Evolutionary conservation across 2,113 vertebrate genomes (phyloP).

Genomic region (Grallaria varia): DNA sequence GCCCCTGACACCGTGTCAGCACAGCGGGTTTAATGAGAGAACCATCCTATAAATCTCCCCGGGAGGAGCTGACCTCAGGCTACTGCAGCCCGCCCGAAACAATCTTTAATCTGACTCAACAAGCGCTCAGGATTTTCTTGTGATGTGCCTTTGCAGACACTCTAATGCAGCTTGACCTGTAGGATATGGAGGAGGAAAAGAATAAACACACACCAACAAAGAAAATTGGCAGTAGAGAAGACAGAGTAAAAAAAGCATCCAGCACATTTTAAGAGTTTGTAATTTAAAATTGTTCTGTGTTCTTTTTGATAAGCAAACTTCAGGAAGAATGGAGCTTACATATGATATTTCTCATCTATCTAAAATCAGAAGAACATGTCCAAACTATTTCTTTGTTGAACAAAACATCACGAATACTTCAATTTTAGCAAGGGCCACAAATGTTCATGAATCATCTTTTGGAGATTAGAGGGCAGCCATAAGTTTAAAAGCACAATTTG

Average conservation of each 20-base stretch:
- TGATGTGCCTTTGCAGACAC: neutral
- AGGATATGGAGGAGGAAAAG: neutral
- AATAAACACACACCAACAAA: neutral
- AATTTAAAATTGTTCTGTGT: neutral
- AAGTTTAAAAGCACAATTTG: neutral
- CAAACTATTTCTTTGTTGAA: neutral
- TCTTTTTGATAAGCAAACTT: neutral
- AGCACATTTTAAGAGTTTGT: neutral
- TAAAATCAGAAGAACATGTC: neutral
- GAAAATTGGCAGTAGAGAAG: neutral
- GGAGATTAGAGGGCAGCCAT: neutral
- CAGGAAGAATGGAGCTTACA: neutral
- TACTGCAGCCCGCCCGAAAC: neutral
- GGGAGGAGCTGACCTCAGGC: neutral
- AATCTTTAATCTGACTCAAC: conserved; percentile 9
- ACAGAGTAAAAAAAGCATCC: neutral
- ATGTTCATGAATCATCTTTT: neutral
- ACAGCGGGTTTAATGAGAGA: conserved; percentile 1
- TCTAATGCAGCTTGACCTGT: neutral
- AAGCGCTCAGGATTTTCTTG: neutral
- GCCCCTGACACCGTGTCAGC: neutral
- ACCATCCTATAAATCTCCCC: neutral
- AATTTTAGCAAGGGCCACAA: neutral
- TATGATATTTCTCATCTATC: neutral
- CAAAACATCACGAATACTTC: neutral